Conservation (phyloP, 1,140 invertebrate genomes). For the Drosophila athabasca region DNA sequence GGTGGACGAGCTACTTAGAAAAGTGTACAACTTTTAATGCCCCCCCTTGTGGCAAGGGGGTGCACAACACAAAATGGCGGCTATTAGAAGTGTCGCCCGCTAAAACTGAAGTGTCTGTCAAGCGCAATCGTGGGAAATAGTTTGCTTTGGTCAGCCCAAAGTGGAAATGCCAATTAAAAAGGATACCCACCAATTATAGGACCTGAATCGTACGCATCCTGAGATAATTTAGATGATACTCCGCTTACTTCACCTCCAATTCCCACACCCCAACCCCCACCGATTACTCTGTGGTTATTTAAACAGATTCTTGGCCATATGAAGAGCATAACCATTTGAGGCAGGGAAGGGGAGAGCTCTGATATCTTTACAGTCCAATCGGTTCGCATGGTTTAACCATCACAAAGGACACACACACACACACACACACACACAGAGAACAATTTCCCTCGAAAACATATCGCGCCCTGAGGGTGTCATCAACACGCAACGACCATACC, state of each 20-base stretch:
- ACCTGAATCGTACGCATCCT: too few species aligned
- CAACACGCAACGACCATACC: background rate
- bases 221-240: too few species aligned
- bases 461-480: conserved; percentile 30
- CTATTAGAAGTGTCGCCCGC: conserved; percentile 63
- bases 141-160: background rate
- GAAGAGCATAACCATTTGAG: too few species aligned
- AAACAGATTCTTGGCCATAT: too few species aligned
- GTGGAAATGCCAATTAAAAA: background rate
- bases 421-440: background rate
- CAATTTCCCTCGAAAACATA: background rate
- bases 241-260: too few species aligned
- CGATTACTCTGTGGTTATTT: too few species aligned
- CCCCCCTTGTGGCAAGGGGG: background rate
- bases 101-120: conserved; percentile 20
- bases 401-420: conserved; percentile 11
- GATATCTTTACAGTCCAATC: conserved; percentile 13
- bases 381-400: conserved; percentile 7
- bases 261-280: too few species aligned
- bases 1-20: conserved; percentile 27
- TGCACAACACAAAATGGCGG: conserved; percentile 40
- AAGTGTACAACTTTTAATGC: conserved; percentile 72
- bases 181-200: too few species aligned
- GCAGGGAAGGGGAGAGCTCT: too few species aligned
- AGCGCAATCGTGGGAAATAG: background rate